Conservation (phyloP, 2,888 invertebrate species). For the Thyatira batis region DNA sequence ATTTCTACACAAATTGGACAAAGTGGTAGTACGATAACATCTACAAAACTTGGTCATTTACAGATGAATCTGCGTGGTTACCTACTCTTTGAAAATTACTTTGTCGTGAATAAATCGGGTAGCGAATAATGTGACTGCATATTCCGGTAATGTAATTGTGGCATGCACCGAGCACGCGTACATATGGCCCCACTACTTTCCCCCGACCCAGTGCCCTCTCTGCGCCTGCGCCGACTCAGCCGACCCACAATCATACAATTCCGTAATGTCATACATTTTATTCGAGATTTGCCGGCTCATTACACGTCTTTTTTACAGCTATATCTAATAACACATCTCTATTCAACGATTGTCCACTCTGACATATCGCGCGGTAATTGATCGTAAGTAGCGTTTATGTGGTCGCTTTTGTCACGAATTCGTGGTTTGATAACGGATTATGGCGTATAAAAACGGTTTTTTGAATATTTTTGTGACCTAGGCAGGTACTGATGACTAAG, state of each 20-base stretch:
- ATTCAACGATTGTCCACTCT: constrained; percentile 43
- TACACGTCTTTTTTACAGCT: constrained; percentile 62
- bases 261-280: constrained; percentile 74
- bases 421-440: constrained; percentile 23
- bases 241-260: constrained; percentile 75
- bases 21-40: not conserved
- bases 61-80: not conserved
- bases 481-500: not conserved
- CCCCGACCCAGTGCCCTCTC: constrained; percentile 81
- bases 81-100: not conserved
- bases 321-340: constrained; percentile 48
- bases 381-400: constrained; percentile 24
- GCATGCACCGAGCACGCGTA: constrained; percentile 61
- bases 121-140: constrained; percentile 19
- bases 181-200: constrained; percentile 74
- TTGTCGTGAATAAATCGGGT: constrained; percentile 22
- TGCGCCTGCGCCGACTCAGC: constrained; percentile 53
- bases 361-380: constrained; percentile 35
- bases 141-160: constrained; percentile 55
- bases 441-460: not conserved
- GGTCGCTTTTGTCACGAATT: constrained; percentile 20
- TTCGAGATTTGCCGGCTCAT: constrained; percentile 68
- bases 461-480: not conserved
- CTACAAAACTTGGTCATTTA: not conserved
- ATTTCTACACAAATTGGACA: not conserved